These are phyloP conservation scores for Sebastes oblongus DNA, from an alignment of 2,797 vertebrate genomes.

Conservation along the genomic window DNA sequence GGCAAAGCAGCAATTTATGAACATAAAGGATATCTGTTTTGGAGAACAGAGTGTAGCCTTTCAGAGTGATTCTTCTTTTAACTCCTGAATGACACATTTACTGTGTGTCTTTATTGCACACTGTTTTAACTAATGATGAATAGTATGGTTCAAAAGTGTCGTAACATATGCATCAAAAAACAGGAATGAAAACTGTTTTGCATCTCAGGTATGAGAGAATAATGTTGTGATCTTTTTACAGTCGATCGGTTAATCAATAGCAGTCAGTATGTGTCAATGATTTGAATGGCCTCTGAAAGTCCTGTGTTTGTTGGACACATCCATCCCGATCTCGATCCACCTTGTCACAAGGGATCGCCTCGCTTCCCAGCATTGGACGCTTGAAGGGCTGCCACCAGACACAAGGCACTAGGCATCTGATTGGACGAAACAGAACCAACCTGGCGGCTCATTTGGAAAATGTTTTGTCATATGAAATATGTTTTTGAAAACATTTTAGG, in stretches of 20 bases:
- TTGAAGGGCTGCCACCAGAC: too few species aligned
- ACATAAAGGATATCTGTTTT: background rate
- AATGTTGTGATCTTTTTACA: background rate
- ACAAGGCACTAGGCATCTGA: too few species aligned
- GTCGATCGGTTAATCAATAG: background rate
- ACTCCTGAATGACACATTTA: background rate
- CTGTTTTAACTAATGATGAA: too few species aligned
- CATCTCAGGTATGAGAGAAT: background rate
- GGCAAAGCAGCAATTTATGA: background rate
- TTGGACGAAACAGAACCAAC: too few species aligned
- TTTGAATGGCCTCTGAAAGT: rapidly evolving
- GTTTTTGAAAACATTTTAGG: too few species aligned
- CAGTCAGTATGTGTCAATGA: rapidly evolving
- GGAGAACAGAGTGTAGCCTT: background rate
- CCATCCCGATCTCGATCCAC: too few species aligned
- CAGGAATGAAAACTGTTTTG: background rate
- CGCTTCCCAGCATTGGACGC: too few species aligned
- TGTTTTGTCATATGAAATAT: too few species aligned
- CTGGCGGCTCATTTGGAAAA: too few species aligned
- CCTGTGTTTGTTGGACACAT: too few species aligned
- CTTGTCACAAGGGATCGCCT: too few species aligned
- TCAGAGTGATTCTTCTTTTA: background rate
- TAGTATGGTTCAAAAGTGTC: background rate
- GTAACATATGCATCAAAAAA: background rate
- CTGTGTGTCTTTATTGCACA: background rate